These are phyloP conservation scores for Tonatia bakeri DNA, from an alignment of 2,113 vertebrate species.

Conservation along the genomic window DNA sequence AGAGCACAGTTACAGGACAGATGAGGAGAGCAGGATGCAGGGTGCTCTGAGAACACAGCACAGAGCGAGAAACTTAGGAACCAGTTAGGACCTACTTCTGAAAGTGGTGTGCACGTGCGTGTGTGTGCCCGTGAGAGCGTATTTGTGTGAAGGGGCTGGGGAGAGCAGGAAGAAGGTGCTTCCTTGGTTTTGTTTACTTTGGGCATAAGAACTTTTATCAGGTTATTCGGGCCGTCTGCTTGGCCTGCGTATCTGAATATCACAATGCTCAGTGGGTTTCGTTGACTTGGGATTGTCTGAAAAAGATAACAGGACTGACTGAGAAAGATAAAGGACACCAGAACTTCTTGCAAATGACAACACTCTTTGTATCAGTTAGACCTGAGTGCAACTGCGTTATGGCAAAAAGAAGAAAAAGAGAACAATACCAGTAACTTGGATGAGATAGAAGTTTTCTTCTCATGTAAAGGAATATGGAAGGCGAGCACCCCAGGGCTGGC, in stretches of 20 bases:
- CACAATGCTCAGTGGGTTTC: neutral
- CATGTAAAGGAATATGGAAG: neutral
- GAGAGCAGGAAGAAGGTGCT: neutral
- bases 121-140: too few relatives aligned
- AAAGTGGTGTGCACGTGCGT: rapidly evolving
- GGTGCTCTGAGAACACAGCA: neutral
- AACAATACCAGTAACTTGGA: neutral
- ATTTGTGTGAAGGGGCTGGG: neutral
- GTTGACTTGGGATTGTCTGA: neutral
- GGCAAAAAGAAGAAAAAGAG: neutral
- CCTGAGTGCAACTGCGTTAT: neutral
- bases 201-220: neutral
- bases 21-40: neutral
- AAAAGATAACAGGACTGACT: neutral
- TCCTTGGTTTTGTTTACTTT: neutral
- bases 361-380: neutral
- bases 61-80: neutral
- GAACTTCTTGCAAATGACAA: neutral
- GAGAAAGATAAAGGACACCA: neutral
- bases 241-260: neutral
- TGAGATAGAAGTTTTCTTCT: neutral
- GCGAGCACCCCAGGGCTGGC: neutral
- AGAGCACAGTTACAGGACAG: neutral
- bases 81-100: neutral
- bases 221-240: neutral